A percentile compares a stretch with the other conserved stretches of the same genome.
These are phyloP conservation scores for Xiphorhynchus erythropygius DNA, from an alignment of 2,797 vertebrate species.

Conservation along the genomic window DNA sequence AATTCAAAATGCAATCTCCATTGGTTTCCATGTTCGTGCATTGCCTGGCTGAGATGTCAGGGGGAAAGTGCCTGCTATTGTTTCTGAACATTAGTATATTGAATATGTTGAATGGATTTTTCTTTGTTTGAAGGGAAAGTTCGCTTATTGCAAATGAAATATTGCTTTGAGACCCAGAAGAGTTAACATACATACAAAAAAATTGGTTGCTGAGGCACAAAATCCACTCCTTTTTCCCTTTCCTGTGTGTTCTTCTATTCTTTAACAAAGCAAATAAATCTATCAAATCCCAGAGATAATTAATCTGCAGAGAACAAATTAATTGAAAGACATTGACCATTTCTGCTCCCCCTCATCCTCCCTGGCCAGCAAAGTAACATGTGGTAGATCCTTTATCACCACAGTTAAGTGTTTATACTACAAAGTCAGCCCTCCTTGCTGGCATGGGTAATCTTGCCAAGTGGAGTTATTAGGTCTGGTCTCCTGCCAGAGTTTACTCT, in stretches of 20 bases:
- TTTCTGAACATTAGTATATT: background rate
- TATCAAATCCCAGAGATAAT: background rate
- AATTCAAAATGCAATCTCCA: background rate
- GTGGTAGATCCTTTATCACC: constrained; percentile 67
- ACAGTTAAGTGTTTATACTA: constrained; percentile 70
- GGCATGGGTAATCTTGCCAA: constrained; percentile 67
- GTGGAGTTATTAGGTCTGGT: constrained; percentile 72
- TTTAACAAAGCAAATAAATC: background rate
- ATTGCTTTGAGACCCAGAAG: background rate
- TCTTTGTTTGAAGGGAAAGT: background rate
- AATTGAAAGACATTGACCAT: background rate
- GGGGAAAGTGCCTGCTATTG: background rate
- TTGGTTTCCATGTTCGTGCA: background rate
- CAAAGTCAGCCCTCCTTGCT: constrained; percentile 62
- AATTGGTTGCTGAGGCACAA: background rate
- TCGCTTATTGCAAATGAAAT: background rate
- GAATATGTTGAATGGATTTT: background rate
- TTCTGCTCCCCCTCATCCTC: background rate
- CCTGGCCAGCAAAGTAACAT: constrained; percentile 1
- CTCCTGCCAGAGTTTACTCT: constrained; percentile 60
- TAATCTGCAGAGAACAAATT: background rate
- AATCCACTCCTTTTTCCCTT: background rate
- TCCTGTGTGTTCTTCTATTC: background rate
- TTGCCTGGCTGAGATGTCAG: background rate
- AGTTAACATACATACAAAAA: background rate